Base-by-base conservation (phyloP, 1,140 invertebrate species). In the Musca vetustissima region DNA sequence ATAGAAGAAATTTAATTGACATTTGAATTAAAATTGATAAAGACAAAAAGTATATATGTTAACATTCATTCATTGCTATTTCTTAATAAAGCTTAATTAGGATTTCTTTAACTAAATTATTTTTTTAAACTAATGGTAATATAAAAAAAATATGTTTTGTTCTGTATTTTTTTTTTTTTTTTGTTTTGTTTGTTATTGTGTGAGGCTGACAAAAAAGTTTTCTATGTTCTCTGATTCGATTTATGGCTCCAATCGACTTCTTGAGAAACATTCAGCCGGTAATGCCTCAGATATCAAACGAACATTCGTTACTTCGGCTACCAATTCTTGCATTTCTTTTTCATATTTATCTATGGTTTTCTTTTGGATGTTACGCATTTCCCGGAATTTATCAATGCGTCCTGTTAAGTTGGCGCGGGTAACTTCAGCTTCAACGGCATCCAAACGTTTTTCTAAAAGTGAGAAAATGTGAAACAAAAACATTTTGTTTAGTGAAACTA, bases 241-340 rank as follows among this genome's bases (percentile, higher is more conserved):
- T 73, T 79, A 82, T 6, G 88, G 88, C 72, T 91, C 89, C 9
- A 91, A 83, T 69, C 85, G 85, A 64, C 88, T 82, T 61, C 85
- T 85, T 75, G 93, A 93, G 83, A 90, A 95, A 82, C 96, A 98
- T n/a, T 87, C 88, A 0, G 86, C 85, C 0, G 96, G 96, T 61
- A 98, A 85, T 43, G 93, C 88, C 69, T 91, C 87, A 17, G 89
- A 86, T 71, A 98, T 98, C 24, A 91, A 88, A 74, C 91, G 88
- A 52, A 98, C 91, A 83, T 97, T 98, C 3, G 89, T 86, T 1
- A 98, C 95, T 79, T 98, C 95, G 8, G 82, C 83, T 67, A 87
- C 83, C 9, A 98, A 84, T 70, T 88, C 84, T 15, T 84, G 86
- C 22, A 96, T 86, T 78, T 97, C 93, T 9, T 90, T 88, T 79